Evolutionary conservation across 2,797 vertebrate genomes (phyloP), one percentile per base, ranked within the genome.

Genomic region (Sylvilagus floridanus): DNA sequence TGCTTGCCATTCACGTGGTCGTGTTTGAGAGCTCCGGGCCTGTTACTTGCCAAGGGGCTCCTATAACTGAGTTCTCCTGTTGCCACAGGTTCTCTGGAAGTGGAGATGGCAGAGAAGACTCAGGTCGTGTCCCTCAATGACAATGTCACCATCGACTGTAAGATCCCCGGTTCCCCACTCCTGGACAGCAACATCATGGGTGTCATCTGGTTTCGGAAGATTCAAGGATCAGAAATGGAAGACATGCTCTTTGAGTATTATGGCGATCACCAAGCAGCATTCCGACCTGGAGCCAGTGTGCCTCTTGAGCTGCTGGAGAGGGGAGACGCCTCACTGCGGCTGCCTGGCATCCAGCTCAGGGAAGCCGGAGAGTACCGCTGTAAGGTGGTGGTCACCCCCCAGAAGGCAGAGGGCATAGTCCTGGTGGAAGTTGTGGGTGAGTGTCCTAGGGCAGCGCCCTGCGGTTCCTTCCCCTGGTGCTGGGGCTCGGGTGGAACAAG

Each of bases 291-390:
- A 75, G 93, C 93, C 26, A 5, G 0, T 0, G 81, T 96, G 50
- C 60, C 37, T 83, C 37, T 0, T 7, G 0, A 0, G 9, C 37
- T 32, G 4, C 91, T 97, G 60, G 2, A 35, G 72, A 22, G 0
- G 4, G 94, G 93, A 7, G 66, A 97, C 0, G 84, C 84, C 47
- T 97, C 94, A 1, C 72, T 96, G 32, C 28, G 52, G 10, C 91
- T 96, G 30, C 63, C 79, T 71, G 24, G 14, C 11, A 13, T 95
- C 26, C 47, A 26, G 54, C 66, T 87, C 4, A 0, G 1, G 1
- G 93, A 97, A 1, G 76, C 91, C 52, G 95, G 94, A 52, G 32
- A 72, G 30, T 94, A 96, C 76, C 32, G 1, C 1, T 96, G 91
- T 42, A 17, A 89, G 66, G 10, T 96, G 90, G 86, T 95, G 37